A percentile compares a stretch with the other conserved stretches of the same genome.
These are phyloP conservation scores for Heliothis peltigera DNA, from an alignment of 2,888 invertebrate genomes.

Conservation along the genomic window DNA sequence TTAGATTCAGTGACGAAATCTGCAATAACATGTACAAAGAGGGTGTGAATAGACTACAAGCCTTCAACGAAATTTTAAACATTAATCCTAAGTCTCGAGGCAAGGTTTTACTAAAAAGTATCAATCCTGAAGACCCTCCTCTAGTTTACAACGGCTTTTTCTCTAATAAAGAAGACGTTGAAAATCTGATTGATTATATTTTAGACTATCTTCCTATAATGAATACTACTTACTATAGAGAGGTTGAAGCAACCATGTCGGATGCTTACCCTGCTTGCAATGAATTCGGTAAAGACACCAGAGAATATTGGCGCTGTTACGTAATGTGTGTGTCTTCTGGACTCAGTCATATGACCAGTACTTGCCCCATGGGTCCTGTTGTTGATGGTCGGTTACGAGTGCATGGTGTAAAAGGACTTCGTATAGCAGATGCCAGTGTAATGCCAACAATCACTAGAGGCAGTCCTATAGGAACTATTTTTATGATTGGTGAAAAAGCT, in stretches of 20 bases:
- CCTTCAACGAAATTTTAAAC: slow-evolving; percentile 59
- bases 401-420: slow-evolving; percentile 56
- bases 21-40: slow-evolving; percentile 58
- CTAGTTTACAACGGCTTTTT: slow-evolving; percentile 62
- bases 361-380: slow-evolving; percentile 68
- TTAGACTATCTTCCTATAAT: slow-evolving; percentile 59
- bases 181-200: slow-evolving; percentile 56
- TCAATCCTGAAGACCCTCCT: slow-evolving; percentile 62
- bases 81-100: slow-evolving; percentile 79
- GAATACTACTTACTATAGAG: slow-evolving; percentile 63
- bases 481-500: slow-evolving; percentile 69
- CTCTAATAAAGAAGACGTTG: slow-evolving; percentile 59
- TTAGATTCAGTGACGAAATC: slow-evolving; percentile 78
- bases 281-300: slow-evolving; percentile 46
- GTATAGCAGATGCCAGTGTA: slow-evolving; percentile 65
- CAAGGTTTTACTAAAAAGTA: slow-evolving; percentile 58
- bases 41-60: slow-evolving; percentile 47
- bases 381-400: slow-evolving; percentile 64
- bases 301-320: slow-evolving; percentile 70
- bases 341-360: slow-evolving; percentile 65
- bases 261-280: slow-evolving; percentile 60
- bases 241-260: slow-evolving; percentile 56
- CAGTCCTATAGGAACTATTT: slow-evolving; percentile 59
- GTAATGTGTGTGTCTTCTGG: slow-evolving; percentile 59
- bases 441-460: slow-evolving; percentile 61